Base-by-base conservation (phyloP, 1,140 invertebrate genomes). In the Cotesia chilonis region DNA sequence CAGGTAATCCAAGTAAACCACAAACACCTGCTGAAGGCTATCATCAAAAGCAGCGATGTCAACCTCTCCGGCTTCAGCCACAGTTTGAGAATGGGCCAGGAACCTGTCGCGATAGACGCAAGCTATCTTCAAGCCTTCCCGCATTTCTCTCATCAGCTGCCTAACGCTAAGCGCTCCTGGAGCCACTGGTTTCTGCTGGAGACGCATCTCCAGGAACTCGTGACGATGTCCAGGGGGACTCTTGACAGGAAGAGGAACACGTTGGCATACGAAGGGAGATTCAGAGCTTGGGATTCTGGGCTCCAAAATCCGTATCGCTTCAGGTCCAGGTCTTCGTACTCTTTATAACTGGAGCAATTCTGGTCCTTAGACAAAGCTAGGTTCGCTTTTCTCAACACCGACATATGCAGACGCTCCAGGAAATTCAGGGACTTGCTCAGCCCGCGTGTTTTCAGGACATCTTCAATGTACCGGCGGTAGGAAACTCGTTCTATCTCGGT, bases 181-280 rank as follows among this genome's bases (percentile, higher is more conserved):
- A 70, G 94, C 92, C 35, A 92, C 91, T 0, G 94, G 94, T 75
- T 92, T 92, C 59, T 95, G 93, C 78, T 97, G 94, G 41, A 97
- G 87, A 70, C 95, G 87, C 86, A 98, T 91, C 38, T 90, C 85
- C 38, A 98, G 85, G 85, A 95, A 97, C 84, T 97, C 95, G 78
- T 97, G 94, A 96, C 92, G 12, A 96, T 91, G 83, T 97, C 94
- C 75, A 97, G 82, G 14, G 94, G 94, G 14, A 96, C 90, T 41
- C 90, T 90, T 59, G 93, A 91, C 0, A 98, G 88, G 81, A 96
- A 95, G n/a, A 97, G 87, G 84, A 95, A 97, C 55, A 92, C 89
- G 35, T 91, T 88, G 76, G 91, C 89, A 84, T 96, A 97, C 5
- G 94, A 94, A 6, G 96, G 96, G 70, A 98, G 87, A 73, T 91